Evolutionary conservation across 2,113 vertebrate genomes (phyloP), one percentile per base, ranked within the genome.

Genomic region (Mirounga angustirostris): DNA sequence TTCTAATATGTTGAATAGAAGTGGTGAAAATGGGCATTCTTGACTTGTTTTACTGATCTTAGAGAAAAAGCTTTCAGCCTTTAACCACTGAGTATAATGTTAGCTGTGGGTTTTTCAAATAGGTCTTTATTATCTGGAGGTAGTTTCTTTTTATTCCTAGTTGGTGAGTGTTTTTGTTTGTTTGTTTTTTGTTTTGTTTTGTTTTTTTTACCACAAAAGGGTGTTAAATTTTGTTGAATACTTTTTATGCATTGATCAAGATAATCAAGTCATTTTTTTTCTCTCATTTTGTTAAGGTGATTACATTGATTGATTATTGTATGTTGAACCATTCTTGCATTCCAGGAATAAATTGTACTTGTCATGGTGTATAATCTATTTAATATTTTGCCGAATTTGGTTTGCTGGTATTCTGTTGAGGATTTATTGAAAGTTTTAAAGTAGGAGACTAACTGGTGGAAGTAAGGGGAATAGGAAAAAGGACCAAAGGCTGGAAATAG

Each of bases 391-490:
- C 18, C 46, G 13, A 82, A 67, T 88, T 74, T 43, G 22, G 33
- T 83, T 93, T 84, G 59, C 36, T 89, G 46, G 30, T 59, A 69
- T 93, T 83, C 69, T 80, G 61, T 81, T 94, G 76, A 95, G 5
- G 54, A 73, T 95, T 65, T 76, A 74, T 80, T 90, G 61, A 80
- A 71, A 24, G 40, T 73, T 96, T 96, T 80, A 80, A 85, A 86
- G 11, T 76, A 65, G 46, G 65, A 87, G 54, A 61, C 18, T 91
- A 87, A 86, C 13, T 86, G 71, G 14, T 94, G 56, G 67, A 80
- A n/a, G 9, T 89, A 88, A 28, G 58, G 46, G 69, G 56, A 81
- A 63, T 65, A 30, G 22, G 56, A 67, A 46, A 13, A 88, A 93
- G 40, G 36, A 16, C 40, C 30, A 76, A 58, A 40, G 83, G 36